Evolutionary conservation across 1,140 invertebrate species (phyloP).

Genomic region (Plectrocnemia conspersa): DNA sequence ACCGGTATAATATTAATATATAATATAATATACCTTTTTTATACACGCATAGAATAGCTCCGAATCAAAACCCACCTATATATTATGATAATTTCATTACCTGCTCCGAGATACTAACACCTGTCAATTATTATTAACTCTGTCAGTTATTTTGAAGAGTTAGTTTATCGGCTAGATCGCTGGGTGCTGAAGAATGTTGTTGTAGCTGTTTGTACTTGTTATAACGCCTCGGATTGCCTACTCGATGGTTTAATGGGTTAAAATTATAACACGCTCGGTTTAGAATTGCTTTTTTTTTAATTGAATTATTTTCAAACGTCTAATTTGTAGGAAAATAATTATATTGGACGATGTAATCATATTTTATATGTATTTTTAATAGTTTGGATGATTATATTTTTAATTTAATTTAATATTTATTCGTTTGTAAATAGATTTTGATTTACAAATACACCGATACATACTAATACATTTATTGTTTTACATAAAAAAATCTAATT

Average conservation of each 20-base stretch:
- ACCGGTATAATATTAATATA: no score
- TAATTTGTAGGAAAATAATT: not conserved
- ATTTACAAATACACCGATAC: not conserved
- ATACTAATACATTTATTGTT: no score
- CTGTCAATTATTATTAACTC: slow-evolving; percentile 30
- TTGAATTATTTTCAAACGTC: not conserved
- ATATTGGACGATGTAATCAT: not conserved
- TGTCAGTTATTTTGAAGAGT: slow-evolving; percentile 28
- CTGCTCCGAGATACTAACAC: slow-evolving; percentile 24
- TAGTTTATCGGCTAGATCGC: slow-evolving; percentile 26
- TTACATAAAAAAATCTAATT: no score
- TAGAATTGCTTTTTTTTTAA: not conserved
- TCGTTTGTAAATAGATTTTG: not conserved
- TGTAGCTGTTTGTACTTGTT: slow-evolving; percentile 23
- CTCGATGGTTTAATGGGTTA: slow-evolving; percentile 15
- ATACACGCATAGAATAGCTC: no score
- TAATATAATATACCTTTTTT: no score
- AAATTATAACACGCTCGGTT: slow-evolving; percentile 1
- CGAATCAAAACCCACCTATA: slow-evolving; percentile 19
- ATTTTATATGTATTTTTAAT: no score
- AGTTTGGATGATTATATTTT: not conserved
- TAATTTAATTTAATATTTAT: not conserved
- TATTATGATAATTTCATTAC: slow-evolving; percentile 30
- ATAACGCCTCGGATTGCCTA: slow-evolving; percentile 13
- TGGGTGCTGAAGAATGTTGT: slow-evolving; percentile 29